Percentiles rank a stretch among this genome's conserved stretches.
Evolutionary conservation across 2,113 vertebrate genomes (phyloP).

Genomic region (Urocitellus parryii): DNA sequence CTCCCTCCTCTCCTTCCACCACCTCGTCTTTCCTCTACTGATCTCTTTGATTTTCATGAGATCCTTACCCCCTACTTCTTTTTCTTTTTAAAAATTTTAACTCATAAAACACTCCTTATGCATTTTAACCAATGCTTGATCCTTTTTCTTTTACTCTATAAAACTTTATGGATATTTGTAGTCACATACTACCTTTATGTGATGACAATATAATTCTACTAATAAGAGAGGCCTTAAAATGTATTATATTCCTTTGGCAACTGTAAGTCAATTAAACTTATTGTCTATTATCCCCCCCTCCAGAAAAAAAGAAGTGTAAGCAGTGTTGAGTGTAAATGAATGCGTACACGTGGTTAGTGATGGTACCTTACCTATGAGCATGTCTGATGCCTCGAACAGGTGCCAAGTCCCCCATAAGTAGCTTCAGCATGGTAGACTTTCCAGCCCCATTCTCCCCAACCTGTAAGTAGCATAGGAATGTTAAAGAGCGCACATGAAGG

Average conservation of each 20-base stretch:
- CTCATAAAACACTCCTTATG: background rate
- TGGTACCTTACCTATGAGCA: conserved; percentile 91
- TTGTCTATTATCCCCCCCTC: background rate
- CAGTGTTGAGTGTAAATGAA: too few relatives aligned
- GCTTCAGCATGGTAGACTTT: conserved; percentile 97
- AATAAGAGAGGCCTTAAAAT: background rate
- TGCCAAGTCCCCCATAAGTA: conserved; percentile 96
- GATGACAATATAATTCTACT: background rate
- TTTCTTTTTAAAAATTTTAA: background rate
- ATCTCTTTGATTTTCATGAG: too few relatives aligned
- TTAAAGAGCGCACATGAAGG: background rate
- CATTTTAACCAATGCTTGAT: background rate
- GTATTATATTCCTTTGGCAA: background rate
- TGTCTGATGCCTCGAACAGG: conserved; percentile 93
- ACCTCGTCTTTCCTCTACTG: too few relatives aligned
- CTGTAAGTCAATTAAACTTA: background rate
- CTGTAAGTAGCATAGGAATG: conserved; percentile 80
- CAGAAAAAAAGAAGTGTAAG: too few relatives aligned
- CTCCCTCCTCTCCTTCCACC: too few relatives aligned
- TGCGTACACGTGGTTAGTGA: fast-evolving
- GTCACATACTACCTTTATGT: background rate
- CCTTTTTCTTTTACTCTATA: background rate
- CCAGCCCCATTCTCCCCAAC: conserved; percentile 98
- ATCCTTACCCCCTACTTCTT: too few relatives aligned
- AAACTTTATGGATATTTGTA: background rate